Evolutionary conservation across 2,888 invertebrate species (phyloP).

Genomic region (Argyresthia goedartella): DNA sequence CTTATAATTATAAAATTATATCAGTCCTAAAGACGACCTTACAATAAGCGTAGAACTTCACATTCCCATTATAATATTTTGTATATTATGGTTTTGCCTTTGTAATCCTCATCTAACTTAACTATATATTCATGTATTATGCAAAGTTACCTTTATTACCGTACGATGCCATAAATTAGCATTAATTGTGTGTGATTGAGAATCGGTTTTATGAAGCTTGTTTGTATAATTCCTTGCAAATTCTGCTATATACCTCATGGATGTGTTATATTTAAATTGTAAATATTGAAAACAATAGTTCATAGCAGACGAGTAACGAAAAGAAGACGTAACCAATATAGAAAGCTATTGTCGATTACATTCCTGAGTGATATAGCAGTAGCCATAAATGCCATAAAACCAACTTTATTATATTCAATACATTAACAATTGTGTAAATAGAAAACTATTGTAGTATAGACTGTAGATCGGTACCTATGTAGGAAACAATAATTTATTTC

Average conservation of each 20-base stretch:
- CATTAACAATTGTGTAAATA: not conserved
- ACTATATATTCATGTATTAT: conserved; percentile 18
- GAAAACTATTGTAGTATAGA: not conserved
- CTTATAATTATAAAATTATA: no score
- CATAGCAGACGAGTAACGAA: no score
- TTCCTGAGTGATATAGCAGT: not conserved
- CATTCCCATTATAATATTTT: not conserved
- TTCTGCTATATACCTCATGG: not conserved
- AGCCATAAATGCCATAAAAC: not conserved
- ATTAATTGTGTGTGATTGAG: conserved; percentile 20
- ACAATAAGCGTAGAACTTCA: no score
- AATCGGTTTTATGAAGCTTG: not conserved
- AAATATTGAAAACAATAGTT: not conserved
- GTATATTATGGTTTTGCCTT: not conserved
- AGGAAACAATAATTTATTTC: conserved; percentile 10
- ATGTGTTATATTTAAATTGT: not conserved
- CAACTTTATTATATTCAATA: no score
- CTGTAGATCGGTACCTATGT: conserved; percentile 3
- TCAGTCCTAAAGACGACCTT: no score
- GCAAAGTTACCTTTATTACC: conserved; percentile 51
- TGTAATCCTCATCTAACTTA: conserved; percentile 12
- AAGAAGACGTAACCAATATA: no score
- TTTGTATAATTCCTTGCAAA: not conserved
- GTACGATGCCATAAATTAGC: conserved; percentile 60
- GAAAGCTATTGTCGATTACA: not conserved